These are phyloP conservation scores for Poecilus cupreus DNA, from an alignment of 2,888 invertebrate genomes.

Conservation along the genomic window DNA sequence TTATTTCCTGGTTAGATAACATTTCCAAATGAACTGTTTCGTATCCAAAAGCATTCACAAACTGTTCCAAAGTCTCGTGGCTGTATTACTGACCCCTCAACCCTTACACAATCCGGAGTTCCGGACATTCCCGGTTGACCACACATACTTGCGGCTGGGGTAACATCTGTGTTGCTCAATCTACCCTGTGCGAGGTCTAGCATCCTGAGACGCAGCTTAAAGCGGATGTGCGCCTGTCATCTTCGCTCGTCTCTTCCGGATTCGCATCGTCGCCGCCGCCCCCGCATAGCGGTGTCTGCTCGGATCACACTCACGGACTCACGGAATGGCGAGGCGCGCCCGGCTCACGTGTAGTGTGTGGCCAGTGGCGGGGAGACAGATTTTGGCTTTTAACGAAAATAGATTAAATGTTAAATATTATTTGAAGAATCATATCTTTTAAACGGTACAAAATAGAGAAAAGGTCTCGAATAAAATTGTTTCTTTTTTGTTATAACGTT, in stretches of 20 bases:
- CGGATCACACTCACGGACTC: not conserved
- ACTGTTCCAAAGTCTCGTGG: not conserved
- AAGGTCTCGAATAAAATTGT: no score
- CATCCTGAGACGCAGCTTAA: constrained; percentile 30
- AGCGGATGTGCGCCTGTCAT: constrained; percentile 53
- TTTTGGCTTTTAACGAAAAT: no score
- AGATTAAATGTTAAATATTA: no score
- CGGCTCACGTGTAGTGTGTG: not conserved
- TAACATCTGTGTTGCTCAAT: not conserved
- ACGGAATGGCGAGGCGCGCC: not conserved
- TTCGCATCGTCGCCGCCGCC: not conserved
- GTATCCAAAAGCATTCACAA: not conserved
- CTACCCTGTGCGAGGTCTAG: not conserved
- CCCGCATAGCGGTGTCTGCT: not conserved
- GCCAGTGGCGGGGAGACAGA: not conserved
- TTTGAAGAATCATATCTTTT: no score
- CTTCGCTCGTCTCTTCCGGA: constrained; percentile 4
- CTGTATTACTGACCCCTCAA: not conserved
- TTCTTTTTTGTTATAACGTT: no score
- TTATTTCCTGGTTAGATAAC: no score
- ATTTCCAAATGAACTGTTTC: no score
- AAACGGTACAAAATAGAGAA: no score
- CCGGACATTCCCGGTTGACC: not conserved
- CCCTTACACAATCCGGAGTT: not conserved
- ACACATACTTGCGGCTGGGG: not conserved